Percentiles rank a stretch among this genome's conserved stretches.
Conservation (phyloP, 2,888 invertebrate species). For the Camponotus fellah region DNA sequence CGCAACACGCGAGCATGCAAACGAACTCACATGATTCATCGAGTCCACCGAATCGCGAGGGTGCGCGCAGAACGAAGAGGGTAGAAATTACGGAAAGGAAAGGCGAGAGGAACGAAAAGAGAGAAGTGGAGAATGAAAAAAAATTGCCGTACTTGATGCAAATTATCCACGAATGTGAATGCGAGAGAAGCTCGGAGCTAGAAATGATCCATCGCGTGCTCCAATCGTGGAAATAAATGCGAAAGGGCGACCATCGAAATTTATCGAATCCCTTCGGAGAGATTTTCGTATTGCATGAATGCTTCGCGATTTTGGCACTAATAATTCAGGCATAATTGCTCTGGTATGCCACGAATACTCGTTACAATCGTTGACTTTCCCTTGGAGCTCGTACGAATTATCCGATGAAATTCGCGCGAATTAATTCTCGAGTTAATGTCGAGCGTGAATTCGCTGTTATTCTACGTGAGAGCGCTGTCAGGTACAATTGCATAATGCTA, state of each 20-base stretch:
- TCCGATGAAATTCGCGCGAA: constrained; percentile 46
- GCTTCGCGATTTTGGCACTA: constrained; percentile 44
- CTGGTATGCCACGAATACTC: constrained; percentile 47
- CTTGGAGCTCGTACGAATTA: constrained; percentile 3
- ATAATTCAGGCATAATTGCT: constrained; percentile 59
- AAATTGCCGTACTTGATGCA: constrained; percentile 51
- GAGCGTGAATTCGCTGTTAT: constrained; percentile 9
- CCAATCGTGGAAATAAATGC: neutral
- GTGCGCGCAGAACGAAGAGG: constrained; percentile 38
- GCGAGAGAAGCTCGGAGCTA: neutral
- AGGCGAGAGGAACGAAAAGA: neutral
- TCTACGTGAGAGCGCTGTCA: constrained; percentile 22
- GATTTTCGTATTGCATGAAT: constrained; percentile 70
- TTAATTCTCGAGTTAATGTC: constrained; percentile 46
- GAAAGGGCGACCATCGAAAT: constrained; percentile 54
- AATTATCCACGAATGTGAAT: constrained; percentile 64
- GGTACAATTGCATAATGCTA: constrained; percentile 25
- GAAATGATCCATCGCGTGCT: constrained; percentile 59
- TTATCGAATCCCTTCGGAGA: constrained; percentile 55
- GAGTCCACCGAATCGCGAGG: constrained; percentile 56
- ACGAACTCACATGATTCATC: constrained; percentile 74
- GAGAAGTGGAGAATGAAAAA: neutral
- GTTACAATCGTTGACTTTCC: constrained; percentile 35
- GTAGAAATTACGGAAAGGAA: neutral
- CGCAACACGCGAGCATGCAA: constrained; percentile 75